A percentile compares a stretch with the other conserved stretches of the same genome.
Conservation (phyloP, 2,797 vertebrate genomes). For the Sebastes itinus region DNA sequence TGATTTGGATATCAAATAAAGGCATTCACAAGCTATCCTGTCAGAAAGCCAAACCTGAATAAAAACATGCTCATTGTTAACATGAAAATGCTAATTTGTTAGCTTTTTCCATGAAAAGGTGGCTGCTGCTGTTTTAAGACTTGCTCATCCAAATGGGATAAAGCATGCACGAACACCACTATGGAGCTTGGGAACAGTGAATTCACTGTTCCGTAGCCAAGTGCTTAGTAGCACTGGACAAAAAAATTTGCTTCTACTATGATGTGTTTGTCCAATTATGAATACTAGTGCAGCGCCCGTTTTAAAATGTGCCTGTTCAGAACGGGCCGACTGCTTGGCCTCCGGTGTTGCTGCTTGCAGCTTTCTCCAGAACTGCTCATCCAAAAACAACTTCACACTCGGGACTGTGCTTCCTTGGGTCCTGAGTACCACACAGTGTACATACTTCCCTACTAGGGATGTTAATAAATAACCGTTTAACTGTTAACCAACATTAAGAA, state of each 20-base stretch:
- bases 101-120: neutral
- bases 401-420: neutral
- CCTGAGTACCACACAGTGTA: too few species aligned
- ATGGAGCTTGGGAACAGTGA: constrained; percentile 13
- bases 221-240: constrained; percentile 12
- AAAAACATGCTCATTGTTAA: neutral
- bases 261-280: neutral
- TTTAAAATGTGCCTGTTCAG: neutral
- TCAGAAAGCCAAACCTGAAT: constrained; percentile 1
- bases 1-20: neutral
- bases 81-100: constrained; percentile 6
- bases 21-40: neutral
- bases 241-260: neutral
- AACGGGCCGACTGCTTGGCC: neutral
- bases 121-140: constrained; percentile 1
- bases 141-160: constrained; percentile 4
- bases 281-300: neutral
- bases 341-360: neutral
- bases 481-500: too few species aligned
- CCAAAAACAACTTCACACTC: neutral
- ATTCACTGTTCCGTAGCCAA: constrained; percentile 29
- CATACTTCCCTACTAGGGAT: too few species aligned
- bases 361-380: neutral
- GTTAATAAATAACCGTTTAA: too few species aligned
- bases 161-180: constrained; percentile 20